phyloP scores from a whole-genome alignment of 2,797 vertebrate species.

The Molossus molossus region DNA sequence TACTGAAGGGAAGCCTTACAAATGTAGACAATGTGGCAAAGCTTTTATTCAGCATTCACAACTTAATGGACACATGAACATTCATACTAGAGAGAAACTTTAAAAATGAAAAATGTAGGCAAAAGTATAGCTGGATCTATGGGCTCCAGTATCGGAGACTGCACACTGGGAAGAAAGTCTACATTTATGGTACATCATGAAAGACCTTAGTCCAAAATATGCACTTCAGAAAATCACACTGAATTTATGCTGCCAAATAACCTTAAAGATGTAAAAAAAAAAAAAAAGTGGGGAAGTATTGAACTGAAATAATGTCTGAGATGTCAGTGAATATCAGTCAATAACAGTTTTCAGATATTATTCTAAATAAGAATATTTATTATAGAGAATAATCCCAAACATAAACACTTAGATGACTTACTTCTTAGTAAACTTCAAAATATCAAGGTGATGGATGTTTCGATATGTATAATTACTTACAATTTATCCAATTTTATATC shows the following conservation, averaged over 20 bases:
- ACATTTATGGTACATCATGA: neutral
- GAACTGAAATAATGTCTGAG: neutral
- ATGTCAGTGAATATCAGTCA: neutral
- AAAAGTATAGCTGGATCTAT: neutral
- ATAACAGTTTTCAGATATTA: neutral
- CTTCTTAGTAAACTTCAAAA: neutral
- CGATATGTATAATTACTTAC: neutral
- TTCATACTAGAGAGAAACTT: neutral
- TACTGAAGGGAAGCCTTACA: no score
- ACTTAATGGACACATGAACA: neutral
- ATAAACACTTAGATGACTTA: neutral
- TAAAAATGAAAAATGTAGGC: neutral
- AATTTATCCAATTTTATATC: neutral
- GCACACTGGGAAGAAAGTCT: neutral
- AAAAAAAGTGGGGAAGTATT: neutral
- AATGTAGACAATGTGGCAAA: no score
- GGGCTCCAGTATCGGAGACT: neutral
- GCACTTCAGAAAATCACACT: neutral
- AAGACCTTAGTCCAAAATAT: neutral
- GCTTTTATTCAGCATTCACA: no score
- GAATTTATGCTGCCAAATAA: neutral
- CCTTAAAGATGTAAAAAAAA: neutral
- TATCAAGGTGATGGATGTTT: no score
- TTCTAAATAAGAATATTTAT: neutral
- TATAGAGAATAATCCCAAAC: neutral